Evolutionary conservation across 2,797 vertebrate genomes (phyloP), one percentile per base, ranked within the genome.

Genomic region (Gymnopithys bicolor): DNA sequence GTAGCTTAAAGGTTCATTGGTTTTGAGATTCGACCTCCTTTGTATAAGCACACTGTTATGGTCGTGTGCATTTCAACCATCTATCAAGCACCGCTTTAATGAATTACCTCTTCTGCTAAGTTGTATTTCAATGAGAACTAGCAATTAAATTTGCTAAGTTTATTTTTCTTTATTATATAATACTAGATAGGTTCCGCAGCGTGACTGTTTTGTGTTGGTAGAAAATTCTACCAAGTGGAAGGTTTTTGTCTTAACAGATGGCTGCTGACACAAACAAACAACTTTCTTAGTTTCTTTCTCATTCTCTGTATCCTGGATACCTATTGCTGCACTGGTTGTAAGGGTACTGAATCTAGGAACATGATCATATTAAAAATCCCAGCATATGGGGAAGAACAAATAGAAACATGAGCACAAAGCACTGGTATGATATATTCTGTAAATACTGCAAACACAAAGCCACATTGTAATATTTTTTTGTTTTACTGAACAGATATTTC

Each of bases 261-360:
- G 96, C 87, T 95, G 89, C 89, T 96, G 89, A 96, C 93, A 95
- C 48, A 91, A 93, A 87, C 86, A 95, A 96, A 84, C 90, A 96
- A 96, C 94, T 96, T 93, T 63, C 88, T 87, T 82, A 35, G 71
- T 71, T 93, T 88, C 95, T 84, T 89, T 90, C 93, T 95, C 83
- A 28, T 86, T 67, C 80, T 70, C 93, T 58, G 96, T 96, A 94
- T 97, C 95, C 95, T 97, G 93, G 96, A 96, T 96, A 97, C 96
- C 80, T 80, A 84, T 83, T 89, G 89, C 87, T 91, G 80, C 33
- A 39, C 59, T 94, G 74, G 41, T 58, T 84, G 60, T 84, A 96
- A 90, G 85, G 91, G 55, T 87, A 85, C 80, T 87, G 89, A 96
- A 96, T 90, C 85, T 60, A 91, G 93, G 92, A 95, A 93, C 87